Conservation (phyloP, 1,140 invertebrate species). For the Antheraea pernyi region DNA sequence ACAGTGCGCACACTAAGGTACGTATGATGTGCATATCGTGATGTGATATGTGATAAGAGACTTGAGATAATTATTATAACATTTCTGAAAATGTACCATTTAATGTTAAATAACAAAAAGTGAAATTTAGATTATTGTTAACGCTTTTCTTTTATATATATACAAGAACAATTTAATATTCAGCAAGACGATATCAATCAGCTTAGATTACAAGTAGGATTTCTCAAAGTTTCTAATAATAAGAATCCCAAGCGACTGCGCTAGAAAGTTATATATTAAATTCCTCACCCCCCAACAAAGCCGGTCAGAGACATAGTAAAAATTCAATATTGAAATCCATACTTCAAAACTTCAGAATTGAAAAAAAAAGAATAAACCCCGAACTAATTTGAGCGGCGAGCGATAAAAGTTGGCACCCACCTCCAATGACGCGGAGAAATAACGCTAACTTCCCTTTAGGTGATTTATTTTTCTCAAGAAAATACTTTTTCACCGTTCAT, state of each 20-base stretch:
- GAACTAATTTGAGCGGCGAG: constrained; percentile 61
- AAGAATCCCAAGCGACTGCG: constrained; percentile 20
- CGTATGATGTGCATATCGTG: no score
- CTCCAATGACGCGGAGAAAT: constrained; percentile 54
- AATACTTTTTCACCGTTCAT: constrained; percentile 54
- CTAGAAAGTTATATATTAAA: constrained; percentile 33
- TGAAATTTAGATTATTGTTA: no score
- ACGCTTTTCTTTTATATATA: not conserved
- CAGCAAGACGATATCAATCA: not conserved
- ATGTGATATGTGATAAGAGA: no score
- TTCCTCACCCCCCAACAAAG: constrained; percentile 26
- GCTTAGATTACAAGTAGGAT: not conserved
- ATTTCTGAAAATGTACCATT: no score
- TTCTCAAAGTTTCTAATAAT: not conserved
- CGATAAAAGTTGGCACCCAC: constrained; percentile 59
- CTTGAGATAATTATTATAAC: no score
- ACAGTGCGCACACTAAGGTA: no score
- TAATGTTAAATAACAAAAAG: no score
- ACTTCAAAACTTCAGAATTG: constrained; percentile 59
- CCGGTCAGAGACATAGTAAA: constrained; percentile 48
- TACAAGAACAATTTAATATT: not conserved
- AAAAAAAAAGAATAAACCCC: constrained; percentile 43
- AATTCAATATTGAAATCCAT: constrained; percentile 72
- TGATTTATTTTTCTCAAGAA: constrained; percentile 71
- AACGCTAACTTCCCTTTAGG: constrained; percentile 56